Base-by-base conservation (phyloP, 2,113 vertebrate species). In the Grammomys dolichurus region DNA sequence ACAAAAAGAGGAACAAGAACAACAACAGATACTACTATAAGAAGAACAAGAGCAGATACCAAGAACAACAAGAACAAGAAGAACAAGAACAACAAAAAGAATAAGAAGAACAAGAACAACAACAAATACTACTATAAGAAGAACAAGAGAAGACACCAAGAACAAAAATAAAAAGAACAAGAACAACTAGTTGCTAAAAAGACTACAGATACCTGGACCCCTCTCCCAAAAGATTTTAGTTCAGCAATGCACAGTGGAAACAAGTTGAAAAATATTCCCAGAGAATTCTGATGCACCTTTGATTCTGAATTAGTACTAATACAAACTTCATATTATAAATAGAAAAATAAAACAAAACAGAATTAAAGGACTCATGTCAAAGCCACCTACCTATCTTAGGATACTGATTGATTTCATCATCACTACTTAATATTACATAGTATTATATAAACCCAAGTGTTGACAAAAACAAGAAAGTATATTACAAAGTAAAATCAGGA, bases 351-450 rank as follows among this genome's bases (percentile, higher is more conserved):
- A 67, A 31, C 63, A 58, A 7, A 67, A 3, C 14, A 87, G 43
- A 90, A 24, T 91, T 94, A 94, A 92, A 92, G 40, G 87, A 76
- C 80, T 81, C 28, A 78, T 11, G 58, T 69, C 51, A 20, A 80
- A 90, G 28, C 51, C 19, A 84, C 31, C 14, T 92, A 90, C 24
- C 5, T 28, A 36, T 48, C 81, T 65, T 86, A 76, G 58, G 4
- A 40, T 90, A 46, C 81, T 85, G 19, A 72, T 43, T 94, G 84
- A 70, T 56, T 91, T 75, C 60, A 31, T 90, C 28, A 92, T 90
- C 65, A 56, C 17, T 67, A 81, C 19, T 86, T 73, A 67, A 13
- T 78, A n/a, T 70, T 72, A 54, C 46, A 51, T 92, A 31, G 40
- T 63, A 87, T 77, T 36, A 84, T 82, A 46, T 56, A 92, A 69